These are phyloP conservation scores for Pelodiscus sinensis DNA, from an alignment of 2,113 vertebrate species.

Conservation along the genomic window DNA sequence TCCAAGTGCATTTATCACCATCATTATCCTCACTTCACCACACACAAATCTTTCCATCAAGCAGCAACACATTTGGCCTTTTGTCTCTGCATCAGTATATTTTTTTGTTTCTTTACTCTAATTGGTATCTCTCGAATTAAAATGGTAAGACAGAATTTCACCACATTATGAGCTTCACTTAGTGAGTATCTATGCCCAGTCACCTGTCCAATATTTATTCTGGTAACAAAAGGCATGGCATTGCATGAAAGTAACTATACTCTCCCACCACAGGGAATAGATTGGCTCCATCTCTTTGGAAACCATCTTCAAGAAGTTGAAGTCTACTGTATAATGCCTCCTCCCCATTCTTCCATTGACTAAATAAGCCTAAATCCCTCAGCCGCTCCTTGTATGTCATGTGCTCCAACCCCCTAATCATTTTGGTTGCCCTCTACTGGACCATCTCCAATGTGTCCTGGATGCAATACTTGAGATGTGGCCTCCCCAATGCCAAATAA, in stretches of 20 bases:
- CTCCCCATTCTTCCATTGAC: no score
- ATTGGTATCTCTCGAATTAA: neutral
- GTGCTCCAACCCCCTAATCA: no score
- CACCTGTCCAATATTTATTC: neutral
- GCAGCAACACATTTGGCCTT: neutral
- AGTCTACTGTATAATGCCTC: no score
- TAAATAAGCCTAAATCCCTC: no score
- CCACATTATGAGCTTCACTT: neutral
- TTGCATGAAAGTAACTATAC: neutral
- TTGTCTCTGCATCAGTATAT: fast-evolving
- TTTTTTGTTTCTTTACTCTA: neutral
- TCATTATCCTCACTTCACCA: neutral
- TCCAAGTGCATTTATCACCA: neutral
- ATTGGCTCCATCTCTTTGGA: no score
- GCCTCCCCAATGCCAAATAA: no score
- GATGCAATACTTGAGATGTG: no score
- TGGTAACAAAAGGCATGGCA: neutral
- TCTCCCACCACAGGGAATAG: no score
- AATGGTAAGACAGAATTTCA: neutral
- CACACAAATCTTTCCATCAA: neutral
- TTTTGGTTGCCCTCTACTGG: no score
- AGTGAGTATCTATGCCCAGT: fast-evolving
- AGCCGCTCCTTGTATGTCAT: no score
- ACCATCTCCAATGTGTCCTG: no score
- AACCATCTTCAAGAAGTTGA: no score